A percentile compares a stretch with the other conserved stretches of the same genome.
Conservation (phyloP, 1,140 invertebrate genomes). For the Drosophila oshimai region DNA sequence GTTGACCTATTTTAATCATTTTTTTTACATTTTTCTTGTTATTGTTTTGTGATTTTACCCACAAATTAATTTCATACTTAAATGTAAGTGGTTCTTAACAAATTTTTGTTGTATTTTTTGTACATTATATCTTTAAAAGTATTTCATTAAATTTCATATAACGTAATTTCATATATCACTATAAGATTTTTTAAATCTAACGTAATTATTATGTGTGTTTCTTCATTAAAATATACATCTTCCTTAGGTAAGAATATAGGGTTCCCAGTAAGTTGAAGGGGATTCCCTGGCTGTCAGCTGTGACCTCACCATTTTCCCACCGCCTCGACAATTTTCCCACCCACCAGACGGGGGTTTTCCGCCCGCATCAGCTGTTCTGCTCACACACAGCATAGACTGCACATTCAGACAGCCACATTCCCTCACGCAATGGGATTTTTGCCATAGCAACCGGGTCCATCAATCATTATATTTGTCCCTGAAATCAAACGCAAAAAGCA, state of each 20-base stretch:
- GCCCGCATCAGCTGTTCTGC: slow-evolving; percentile 27
- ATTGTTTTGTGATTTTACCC: too few relatives aligned
- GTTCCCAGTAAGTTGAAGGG: neutral
- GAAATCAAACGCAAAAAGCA: slow-evolving; percentile 82
- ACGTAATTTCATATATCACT: too few relatives aligned
- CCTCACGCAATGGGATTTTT: slow-evolving; percentile 45
- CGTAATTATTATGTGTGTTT: too few relatives aligned
- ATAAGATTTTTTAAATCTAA: too few relatives aligned
- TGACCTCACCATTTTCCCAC: neutral
- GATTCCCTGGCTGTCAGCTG: slow-evolving; percentile 15
- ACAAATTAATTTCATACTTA: too few relatives aligned
- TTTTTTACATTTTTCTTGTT: too few relatives aligned
- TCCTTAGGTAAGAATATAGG: neutral
- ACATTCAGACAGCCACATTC: slow-evolving; percentile 7
- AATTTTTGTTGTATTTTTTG: too few relatives aligned
- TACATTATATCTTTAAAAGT: too few relatives aligned
- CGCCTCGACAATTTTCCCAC: slow-evolving; percentile 2
- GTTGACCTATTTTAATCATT: too few relatives aligned
- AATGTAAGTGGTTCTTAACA: too few relatives aligned
- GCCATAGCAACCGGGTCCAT: slow-evolving; percentile 69
- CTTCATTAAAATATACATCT: too few relatives aligned
- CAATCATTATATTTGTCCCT: slow-evolving; percentile 82
- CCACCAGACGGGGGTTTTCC: neutral
- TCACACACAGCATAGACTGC: neutral
- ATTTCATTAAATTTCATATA: too few relatives aligned